Conservation (phyloP, 2,888 invertebrate genomes). For the Tanaodytes sp. region DNA sequence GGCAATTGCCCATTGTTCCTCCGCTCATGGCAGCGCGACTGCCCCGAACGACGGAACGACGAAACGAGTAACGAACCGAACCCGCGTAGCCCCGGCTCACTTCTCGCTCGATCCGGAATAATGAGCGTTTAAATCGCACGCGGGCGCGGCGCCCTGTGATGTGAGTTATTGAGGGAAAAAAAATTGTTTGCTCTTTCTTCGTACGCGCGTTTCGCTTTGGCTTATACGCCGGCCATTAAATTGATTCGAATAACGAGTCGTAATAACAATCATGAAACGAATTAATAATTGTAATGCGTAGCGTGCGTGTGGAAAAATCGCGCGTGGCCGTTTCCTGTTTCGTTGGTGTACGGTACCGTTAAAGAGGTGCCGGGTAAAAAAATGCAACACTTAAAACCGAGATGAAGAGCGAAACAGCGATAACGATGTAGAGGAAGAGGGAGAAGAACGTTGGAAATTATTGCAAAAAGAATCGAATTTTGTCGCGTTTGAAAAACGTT, state of each 20-base stretch:
- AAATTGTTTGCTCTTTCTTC: constrained; percentile 9
- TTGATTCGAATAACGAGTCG: constrained; percentile 25
- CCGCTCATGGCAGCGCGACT: too few relatives aligned
- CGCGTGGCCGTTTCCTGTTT: constrained; percentile 48
- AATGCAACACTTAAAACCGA: too few relatives aligned
- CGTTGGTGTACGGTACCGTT: constrained; percentile 52
- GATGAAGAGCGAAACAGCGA: too few relatives aligned
- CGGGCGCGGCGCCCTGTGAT: constrained; percentile 3
- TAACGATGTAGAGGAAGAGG: too few relatives aligned
- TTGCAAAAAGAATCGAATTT: too few relatives aligned
- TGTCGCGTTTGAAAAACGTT: too few relatives aligned
- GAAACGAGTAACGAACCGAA: too few relatives aligned
- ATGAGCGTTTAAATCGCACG: not conserved
- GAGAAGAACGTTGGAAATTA: too few relatives aligned
- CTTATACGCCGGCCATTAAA: constrained; percentile 4
- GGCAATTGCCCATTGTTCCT: not conserved
- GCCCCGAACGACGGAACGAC: too few relatives aligned
- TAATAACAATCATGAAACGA: constrained; percentile 15
- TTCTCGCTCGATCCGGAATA: not conserved
- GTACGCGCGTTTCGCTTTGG: not conserved
- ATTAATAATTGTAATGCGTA: constrained; percentile 54
- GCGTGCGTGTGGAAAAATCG: constrained; percentile 56
- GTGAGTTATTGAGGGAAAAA: constrained; percentile 4
- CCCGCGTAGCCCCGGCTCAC: too few relatives aligned
- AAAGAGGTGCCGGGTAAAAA: too few relatives aligned